Evolutionary conservation across 2,888 invertebrate genomes (phyloP).

Genomic region (Amorpha juglandis): DNA sequence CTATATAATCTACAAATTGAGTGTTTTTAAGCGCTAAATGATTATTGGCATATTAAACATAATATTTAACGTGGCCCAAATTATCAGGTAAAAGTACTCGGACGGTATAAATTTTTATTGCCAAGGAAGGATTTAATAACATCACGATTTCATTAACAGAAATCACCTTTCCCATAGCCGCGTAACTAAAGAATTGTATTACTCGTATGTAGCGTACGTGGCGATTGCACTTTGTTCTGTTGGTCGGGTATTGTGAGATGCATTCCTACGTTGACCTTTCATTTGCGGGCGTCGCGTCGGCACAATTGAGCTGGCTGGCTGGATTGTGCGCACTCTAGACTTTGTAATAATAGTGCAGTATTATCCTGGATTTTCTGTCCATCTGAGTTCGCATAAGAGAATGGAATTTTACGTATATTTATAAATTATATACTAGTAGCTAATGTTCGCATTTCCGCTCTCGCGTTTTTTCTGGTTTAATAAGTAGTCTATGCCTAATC

Average conservation of each 20-base stretch:
- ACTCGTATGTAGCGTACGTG: neutral
- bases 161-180: neutral
- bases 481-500: too few species aligned
- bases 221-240: neutral
- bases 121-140: neutral
- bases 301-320: constrained; percentile 27
- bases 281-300: constrained; percentile 21
- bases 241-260: constrained; percentile 15
- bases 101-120: too few species aligned
- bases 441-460: too few species aligned
- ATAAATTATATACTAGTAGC: too few species aligned
- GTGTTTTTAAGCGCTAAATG: too few species aligned
- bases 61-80: too few species aligned
- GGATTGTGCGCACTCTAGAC: constrained; percentile 1
- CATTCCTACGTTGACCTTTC: constrained; percentile 30
- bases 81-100: too few species aligned
- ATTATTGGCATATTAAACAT: too few species aligned
- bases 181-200: neutral
- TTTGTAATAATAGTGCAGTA: neutral
- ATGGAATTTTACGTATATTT: too few species aligned
- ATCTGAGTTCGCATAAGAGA: neutral
- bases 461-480: too few species aligned
- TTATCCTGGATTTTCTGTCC: neutral
- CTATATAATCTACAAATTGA: too few species aligned
- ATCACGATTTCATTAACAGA: too few species aligned